Evolutionary conservation across 2,888 invertebrate species (phyloP).

Genomic region (Diadromus collaris): DNA sequence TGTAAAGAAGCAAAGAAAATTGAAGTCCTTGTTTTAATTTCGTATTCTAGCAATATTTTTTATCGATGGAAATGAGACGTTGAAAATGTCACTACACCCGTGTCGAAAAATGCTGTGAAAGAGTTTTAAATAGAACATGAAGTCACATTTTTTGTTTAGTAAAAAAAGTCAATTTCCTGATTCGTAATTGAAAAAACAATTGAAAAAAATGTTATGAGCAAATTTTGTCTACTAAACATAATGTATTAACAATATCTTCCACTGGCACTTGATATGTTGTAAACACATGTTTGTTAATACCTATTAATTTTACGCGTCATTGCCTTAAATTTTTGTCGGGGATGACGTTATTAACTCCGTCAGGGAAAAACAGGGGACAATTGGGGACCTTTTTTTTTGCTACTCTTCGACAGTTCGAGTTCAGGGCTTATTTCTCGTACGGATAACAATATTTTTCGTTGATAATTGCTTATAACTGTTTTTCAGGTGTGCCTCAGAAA

Average conservation of each 20-base stretch:
- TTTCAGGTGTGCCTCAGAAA: slow-evolving; percentile 4
- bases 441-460: slow-evolving; percentile 19
- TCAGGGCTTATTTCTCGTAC: not conserved
- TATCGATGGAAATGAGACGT: too few relatives aligned
- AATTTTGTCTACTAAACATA: not conserved
- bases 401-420: slow-evolving; percentile 7
- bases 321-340: not conserved
- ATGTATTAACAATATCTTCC: not conserved
- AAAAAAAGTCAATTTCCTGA: too few relatives aligned
- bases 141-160: not conserved
- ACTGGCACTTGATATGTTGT: not conserved
- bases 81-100: too few relatives aligned
- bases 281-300: too few relatives aligned
- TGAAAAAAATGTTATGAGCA: not conserved
- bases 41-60: too few relatives aligned
- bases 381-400: not conserved
- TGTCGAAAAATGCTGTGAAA: too few relatives aligned
- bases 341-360: not conserved
- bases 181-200: too few relatives aligned
- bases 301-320: too few relatives aligned
- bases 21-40: too few relatives aligned
- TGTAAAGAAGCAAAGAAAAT: too few relatives aligned
- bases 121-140: too few relatives aligned
- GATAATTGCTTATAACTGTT: slow-evolving; percentile 13
- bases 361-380: not conserved